Evolutionary conservation across 2,888 invertebrate genomes (phyloP).

Genomic region (Philaethria dido): DNA sequence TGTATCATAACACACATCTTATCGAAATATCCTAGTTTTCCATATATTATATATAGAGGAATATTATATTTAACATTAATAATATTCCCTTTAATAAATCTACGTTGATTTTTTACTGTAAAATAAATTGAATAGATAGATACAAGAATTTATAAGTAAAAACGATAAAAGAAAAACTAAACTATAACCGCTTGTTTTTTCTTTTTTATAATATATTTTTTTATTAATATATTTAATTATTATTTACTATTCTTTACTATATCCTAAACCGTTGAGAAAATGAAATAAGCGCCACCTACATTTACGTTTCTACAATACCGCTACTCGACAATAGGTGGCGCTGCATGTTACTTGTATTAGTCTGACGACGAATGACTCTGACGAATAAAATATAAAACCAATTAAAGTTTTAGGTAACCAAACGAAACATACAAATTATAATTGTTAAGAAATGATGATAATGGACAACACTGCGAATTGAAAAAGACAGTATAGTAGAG

Average conservation of each 20-base stretch:
- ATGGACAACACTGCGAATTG: not conserved
- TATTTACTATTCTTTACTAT: too few relatives aligned
- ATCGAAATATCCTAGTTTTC: conserved; percentile 43
- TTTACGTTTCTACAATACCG: conserved; percentile 39
- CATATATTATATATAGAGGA: too few relatives aligned
- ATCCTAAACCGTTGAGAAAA: not conserved
- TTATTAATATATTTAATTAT: not conserved
- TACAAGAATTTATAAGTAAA: too few relatives aligned
- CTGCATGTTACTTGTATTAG: conserved; percentile 36
- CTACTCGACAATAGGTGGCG: conserved; percentile 73
- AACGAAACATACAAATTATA: conserved; percentile 17
- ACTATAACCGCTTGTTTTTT: too few relatives aligned
- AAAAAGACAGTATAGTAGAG: not conserved
- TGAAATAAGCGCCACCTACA: conserved; percentile 46
- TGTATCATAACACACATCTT: conserved; percentile 4
- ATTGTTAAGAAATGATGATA: conserved; percentile 34
- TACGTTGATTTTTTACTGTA: too few relatives aligned
- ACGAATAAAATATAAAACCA: not conserved
- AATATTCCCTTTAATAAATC: too few relatives aligned
- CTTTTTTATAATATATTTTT: not conserved
- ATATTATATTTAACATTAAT: too few relatives aligned
- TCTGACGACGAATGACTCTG: not conserved
- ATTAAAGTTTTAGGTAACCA: not conserved
- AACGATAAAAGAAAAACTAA: too few relatives aligned
- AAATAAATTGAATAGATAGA: too few relatives aligned